Base-by-base conservation (phyloP, 2,797 vertebrate genomes). In the Chloroceryle inda region DNA sequence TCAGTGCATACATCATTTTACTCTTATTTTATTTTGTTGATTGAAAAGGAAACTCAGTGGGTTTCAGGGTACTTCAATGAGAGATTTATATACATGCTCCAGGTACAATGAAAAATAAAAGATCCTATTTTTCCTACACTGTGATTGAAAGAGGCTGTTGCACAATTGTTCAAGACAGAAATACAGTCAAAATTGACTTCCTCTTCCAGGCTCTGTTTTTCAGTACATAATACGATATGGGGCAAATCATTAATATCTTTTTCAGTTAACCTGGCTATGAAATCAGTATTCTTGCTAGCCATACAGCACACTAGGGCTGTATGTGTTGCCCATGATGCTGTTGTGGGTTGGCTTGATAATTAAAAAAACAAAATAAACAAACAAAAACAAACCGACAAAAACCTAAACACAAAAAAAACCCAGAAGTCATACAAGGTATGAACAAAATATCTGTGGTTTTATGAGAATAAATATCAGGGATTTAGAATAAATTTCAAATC, bases 171-270 rank as follows among this genome's bases (percentile, higher is more conserved):
- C 0, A 4, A 88, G 87, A 96, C 88, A 63, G 58, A 84, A 83
- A 55, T 45, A 40, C 55, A 96, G 75, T 92, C 85, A 92, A 88
- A 95, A 88, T 80, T 77, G 45, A 85, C 88, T 95, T 96, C 86
- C 83, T 93, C 77, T 90, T 89, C 76, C 85, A 89, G 81, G 23
- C 40, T 81, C 18, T 92, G 7, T 50, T 58, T 69, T 35, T 78
- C 61, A 63, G 33, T 80, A 23, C 42, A n/a, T 0, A 0, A 10
- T 92, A 72, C 67, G n/a, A 77, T 64, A 71, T 40, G 73, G 58
- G 33, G 10, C 53, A 88, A 75, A 80, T 88, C 35, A 50, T 62
- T 81, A 74, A 50, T 67, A 63, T 24, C 29, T 82, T 87, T 93
- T 87, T 84, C 47, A 23, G 45, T 89, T 80, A 80, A 53, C 19